phyloP scores from a whole-genome alignment of 2,113 vertebrate genomes.

The Oreotrochilus melanogaster region DNA sequence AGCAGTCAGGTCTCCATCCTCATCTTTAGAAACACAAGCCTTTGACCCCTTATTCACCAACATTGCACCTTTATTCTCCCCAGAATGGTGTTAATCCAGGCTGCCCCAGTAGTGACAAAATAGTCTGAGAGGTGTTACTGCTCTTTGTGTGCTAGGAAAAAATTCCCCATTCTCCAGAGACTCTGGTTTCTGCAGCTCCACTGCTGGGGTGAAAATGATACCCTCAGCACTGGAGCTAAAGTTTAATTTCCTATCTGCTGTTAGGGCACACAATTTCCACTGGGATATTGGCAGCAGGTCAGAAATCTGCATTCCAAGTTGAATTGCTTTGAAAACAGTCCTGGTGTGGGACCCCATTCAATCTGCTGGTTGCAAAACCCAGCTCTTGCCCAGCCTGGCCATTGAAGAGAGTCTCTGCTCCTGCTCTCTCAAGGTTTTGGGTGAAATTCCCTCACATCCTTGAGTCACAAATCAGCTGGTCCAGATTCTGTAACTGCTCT shows the following conservation, averaged over 20 bases:
- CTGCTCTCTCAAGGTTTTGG: not conserved
- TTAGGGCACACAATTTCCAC: slow-evolving; percentile 64
- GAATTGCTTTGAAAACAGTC: slow-evolving; percentile 56
- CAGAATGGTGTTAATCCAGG: not conserved
- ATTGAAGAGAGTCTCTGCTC: slow-evolving; percentile 21
- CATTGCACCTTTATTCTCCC: not conserved
- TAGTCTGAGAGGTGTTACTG: not conserved
- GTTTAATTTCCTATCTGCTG: slow-evolving; percentile 63
- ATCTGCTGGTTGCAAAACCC: slow-evolving; percentile 30
- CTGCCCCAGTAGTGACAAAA: not conserved
- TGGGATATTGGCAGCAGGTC: slow-evolving; percentile 49
- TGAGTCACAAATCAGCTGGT: slow-evolving; percentile 7
- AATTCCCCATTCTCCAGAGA: slow-evolving; percentile 15
- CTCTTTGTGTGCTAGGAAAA: not conserved
- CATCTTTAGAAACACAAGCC: not conserved
- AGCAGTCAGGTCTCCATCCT: not conserved
- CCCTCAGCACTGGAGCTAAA: slow-evolving; percentile 15
- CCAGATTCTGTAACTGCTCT: slow-evolving; percentile 28
- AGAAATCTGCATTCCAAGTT: slow-evolving; percentile 61
- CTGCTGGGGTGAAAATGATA: slow-evolving; percentile 44
- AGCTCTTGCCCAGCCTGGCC: not conserved
- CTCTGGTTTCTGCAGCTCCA: slow-evolving; percentile 2
- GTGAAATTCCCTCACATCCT: not conserved
- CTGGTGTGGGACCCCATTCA: not conserved
- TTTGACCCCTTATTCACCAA: not conserved